phyloP scores from a whole-genome alignment of 2,888 invertebrate species.

The Stratiomys singularior region DNA sequence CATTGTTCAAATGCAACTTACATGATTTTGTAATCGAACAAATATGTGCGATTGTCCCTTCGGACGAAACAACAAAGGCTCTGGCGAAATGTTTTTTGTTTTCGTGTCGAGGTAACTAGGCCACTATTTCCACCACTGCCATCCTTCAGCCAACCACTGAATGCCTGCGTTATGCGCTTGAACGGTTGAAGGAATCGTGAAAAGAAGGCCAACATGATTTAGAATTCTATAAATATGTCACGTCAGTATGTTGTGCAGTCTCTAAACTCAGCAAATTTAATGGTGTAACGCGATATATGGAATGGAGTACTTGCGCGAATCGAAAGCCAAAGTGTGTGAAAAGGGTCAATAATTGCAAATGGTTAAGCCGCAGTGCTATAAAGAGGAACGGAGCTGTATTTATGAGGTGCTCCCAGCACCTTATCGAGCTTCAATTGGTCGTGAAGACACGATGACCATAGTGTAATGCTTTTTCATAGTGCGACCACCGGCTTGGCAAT shows the following conservation, averaged over 20 bases:
- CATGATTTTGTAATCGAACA: conserved; percentile 42
- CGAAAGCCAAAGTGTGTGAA: conserved; percentile 31
- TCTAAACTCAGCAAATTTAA: conserved; percentile 30
- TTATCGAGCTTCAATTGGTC: neutral
- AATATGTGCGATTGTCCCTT: conserved; percentile 22
- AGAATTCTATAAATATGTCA: conserved; percentile 42
- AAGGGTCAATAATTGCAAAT: conserved; percentile 27
- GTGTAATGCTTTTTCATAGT: too few relatives aligned
- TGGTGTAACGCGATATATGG: neutral
- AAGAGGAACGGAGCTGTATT: neutral
- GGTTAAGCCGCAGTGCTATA: neutral
- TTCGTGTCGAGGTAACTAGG: conserved; percentile 4
- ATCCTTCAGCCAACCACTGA: neutral
- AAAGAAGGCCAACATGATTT: conserved; percentile 38
- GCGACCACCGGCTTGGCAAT: too few relatives aligned
- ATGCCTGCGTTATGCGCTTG: neutral
- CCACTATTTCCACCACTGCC: neutral
- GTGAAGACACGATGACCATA: too few relatives aligned
- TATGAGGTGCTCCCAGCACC: neutral
- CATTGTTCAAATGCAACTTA: conserved; percentile 30
- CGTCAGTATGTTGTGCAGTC: conserved; percentile 4
- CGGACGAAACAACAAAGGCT: conserved; percentile 16
- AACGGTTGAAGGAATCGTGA: conserved; percentile 4
- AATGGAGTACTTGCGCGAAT: neutral
- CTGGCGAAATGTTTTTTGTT: conserved; percentile 1